phyloP scores from a whole-genome alignment of 2,113 vertebrate species.

The Pandion haliaetus region DNA sequence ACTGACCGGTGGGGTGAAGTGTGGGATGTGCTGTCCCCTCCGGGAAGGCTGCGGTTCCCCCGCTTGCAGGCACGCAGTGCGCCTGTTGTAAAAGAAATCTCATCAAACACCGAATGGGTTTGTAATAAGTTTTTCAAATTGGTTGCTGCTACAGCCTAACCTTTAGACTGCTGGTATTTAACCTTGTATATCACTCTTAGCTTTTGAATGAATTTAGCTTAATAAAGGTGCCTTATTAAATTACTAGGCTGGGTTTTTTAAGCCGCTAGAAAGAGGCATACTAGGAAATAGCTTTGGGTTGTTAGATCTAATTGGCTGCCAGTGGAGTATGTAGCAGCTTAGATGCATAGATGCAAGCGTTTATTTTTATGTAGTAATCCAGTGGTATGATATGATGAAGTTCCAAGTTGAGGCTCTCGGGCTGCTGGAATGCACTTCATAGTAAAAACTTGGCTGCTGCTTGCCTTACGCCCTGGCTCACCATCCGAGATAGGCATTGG shows the following conservation, averaged over 20 bases:
- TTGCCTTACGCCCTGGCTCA: not conserved
- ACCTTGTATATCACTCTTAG: constrained; percentile 64
- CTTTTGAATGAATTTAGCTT: constrained; percentile 52
- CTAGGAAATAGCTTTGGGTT: constrained; percentile 56
- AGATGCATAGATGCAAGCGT: not conserved
- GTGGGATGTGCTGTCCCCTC: not conserved
- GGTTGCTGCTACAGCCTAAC: constrained; percentile 50
- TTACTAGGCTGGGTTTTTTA: constrained; percentile 23
- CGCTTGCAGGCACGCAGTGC: not conserved
- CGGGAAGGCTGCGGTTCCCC: not conserved
- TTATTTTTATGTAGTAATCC: not conserved
- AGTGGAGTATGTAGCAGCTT: not conserved
- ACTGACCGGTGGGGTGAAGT: not conserved
- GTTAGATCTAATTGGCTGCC: constrained; percentile 55
- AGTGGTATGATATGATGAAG: not conserved
- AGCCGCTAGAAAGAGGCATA: not conserved
- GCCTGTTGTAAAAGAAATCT: constrained; percentile 44
- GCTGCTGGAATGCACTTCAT: not conserved
- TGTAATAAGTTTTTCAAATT: constrained; percentile 69
- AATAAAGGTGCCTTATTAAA: constrained; percentile 60
- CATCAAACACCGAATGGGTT: constrained; percentile 56
- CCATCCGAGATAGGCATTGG: not conserved
- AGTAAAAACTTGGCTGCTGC: not conserved
- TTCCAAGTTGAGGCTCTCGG: not conserved
- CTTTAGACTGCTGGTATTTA: constrained; percentile 59